Evolutionary conservation across 2,113 vertebrate species (phyloP).

Genomic region (Bucco capensis): DNA sequence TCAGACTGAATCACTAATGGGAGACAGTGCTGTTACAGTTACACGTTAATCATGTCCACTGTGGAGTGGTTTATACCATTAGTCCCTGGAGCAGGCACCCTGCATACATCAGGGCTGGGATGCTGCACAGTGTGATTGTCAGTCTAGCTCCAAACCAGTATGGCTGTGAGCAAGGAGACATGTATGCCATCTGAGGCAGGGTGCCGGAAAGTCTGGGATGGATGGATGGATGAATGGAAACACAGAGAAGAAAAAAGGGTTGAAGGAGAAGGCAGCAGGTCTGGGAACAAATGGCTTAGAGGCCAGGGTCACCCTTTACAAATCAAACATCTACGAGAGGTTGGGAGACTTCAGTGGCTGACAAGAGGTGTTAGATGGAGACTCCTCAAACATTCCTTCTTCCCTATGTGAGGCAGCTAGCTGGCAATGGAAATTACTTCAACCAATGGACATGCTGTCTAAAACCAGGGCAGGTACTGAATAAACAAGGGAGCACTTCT

Average conservation of each 20-base stretch:
- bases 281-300: not conserved
- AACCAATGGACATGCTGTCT: accelerated
- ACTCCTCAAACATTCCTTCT: not conserved
- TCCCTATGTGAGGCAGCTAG: not conserved
- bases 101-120: accelerated
- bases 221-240: not conserved
- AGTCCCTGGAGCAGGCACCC: not conserved
- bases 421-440: not conserved
- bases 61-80: not conserved
- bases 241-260: not conserved
- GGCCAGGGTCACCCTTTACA: accelerated
- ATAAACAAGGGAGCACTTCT: not conserved
- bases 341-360: not conserved
- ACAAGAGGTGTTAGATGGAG: accelerated
- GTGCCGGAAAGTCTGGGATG: not conserved
- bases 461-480: not conserved
- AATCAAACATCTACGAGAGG: not conserved
- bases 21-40: not conserved
- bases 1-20: not conserved
- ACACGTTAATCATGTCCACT: not conserved
- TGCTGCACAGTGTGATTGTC: not conserved
- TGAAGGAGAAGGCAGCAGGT: not conserved
- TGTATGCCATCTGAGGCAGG: accelerated
- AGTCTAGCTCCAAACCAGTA: not conserved
- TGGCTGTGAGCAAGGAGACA: not conserved